Conservation (phyloP, 2,797 vertebrate species). For the Anguilla anguilla region DNA sequence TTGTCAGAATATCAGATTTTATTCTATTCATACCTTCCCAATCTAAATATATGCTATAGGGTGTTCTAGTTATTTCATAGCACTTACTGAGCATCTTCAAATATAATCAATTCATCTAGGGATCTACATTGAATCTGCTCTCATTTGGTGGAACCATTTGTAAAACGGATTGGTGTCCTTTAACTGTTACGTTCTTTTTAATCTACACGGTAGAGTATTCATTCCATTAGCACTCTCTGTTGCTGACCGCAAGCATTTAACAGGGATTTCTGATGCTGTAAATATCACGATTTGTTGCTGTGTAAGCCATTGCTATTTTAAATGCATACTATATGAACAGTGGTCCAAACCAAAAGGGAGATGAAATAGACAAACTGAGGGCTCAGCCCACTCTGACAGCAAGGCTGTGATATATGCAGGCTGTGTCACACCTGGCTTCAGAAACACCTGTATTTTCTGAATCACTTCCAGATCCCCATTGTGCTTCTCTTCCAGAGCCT, state of each 20-base stretch:
- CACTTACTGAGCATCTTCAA: background rate
- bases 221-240: background rate
- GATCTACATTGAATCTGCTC: background rate
- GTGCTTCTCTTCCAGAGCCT: background rate
- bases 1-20: background rate
- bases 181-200: background rate
- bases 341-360: background rate
- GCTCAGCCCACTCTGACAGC: background rate
- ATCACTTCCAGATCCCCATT: constrained; percentile 34
- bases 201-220: background rate
- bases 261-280: background rate
- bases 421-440: constrained; percentile 6
- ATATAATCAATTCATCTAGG: background rate
- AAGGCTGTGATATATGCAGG: background rate
- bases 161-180: background rate
- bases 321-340: background rate
- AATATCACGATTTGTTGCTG: background rate
- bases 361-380: background rate
- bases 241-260: background rate
- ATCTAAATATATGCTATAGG: background rate
- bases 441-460: background rate
- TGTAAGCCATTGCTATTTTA: background rate
- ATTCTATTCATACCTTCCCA: background rate
- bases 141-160: background rate
- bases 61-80: background rate